Conservation (phyloP, 2,888 invertebrate species). For the Antitype chi region DNA sequence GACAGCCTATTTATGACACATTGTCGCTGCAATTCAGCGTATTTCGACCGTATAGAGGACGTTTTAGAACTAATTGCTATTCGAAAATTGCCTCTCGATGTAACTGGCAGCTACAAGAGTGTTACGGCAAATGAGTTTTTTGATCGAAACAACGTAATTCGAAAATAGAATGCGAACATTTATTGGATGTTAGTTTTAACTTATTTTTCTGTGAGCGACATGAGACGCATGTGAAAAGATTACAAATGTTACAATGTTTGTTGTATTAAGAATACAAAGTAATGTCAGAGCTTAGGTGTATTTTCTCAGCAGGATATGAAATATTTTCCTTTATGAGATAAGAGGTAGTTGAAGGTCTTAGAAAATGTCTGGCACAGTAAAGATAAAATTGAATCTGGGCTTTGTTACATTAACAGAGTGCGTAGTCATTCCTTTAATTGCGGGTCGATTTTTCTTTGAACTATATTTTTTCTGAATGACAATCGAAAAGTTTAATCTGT, state of each 20-base stretch:
- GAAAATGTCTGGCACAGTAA: conserved; percentile 1
- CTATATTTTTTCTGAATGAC: neutral
- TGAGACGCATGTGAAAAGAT: conserved; percentile 35
- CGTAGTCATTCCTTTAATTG: conserved; percentile 48
- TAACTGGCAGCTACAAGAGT: conserved; percentile 21
- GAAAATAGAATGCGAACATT: conserved; percentile 38
- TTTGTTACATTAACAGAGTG: conserved; percentile 17
- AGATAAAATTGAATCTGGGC: conserved; percentile 32
- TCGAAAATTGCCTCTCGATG: conserved; percentile 51
- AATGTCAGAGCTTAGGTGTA: conserved; percentile 26
- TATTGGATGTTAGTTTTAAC: conserved; percentile 36
- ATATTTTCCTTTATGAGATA: conserved; percentile 37
- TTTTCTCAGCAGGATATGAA: conserved; percentile 43
- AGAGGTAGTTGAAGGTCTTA: conserved; percentile 33
- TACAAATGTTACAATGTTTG: conserved; percentile 44
- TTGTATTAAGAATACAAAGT: conserved; percentile 51
- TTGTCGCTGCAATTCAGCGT: conserved; percentile 42
- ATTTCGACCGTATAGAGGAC: conserved; percentile 38
- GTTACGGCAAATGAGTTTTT: conserved; percentile 47
- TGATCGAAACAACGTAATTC: conserved; percentile 33
- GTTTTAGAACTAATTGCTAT: conserved; percentile 61
- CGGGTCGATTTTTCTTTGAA: conserved; percentile 1
- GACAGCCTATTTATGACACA: conserved; percentile 44
- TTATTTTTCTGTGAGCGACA: conserved; percentile 36
- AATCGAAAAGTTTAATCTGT: neutral